Evolutionary conservation across 2,888 invertebrate genomes (phyloP), one percentile per base, ranked within the genome.

Genomic region (Phaonia tiefii): DNA sequence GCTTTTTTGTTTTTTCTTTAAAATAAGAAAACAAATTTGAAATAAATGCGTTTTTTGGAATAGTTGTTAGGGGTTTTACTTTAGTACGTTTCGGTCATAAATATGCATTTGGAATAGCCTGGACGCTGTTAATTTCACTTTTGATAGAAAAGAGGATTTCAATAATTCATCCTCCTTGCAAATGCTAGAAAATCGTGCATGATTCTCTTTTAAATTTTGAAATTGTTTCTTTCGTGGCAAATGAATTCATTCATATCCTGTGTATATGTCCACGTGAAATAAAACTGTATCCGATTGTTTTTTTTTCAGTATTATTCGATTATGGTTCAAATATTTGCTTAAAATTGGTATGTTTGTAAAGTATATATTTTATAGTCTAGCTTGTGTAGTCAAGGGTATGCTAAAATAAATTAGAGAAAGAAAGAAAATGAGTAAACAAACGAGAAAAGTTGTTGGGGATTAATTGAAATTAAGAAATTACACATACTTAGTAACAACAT

Each of bases 11-110:
- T 70, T n/a, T 71, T 8, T 66, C 17, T 72, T 51, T 20, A 46
- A 76, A 80, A 73, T 67, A 74, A 49, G 25, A 26, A 15, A 74
- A 70, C 39, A 51, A 65, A 77, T 42, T 66, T 74, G 25, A 75
- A 78, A 81, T 78, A 78, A 77, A 81, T 78, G 82, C 78, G 67
- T 63, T 75, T 26, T 58, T 75, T 81, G 77, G 74, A 82, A 78
- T 78, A 65, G 71, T 66, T 37, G n/a, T 37, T 22, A 31, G 8
- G 31, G 31, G 8, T 31, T 75, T 11, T 37, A 15, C 54, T 51
- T 49, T 11, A 22, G 22, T 26, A 67, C 1, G 15, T 22, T 25
- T 51, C 44, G 31, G 15, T 72, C 37, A 73, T 42, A 67, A 71
- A 60, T 66, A 54, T 31, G 31, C 60, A 51, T 51, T 70, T 66